Percentiles rank a stretch among this genome's conserved stretches.
Evolutionary conservation across 2,888 invertebrate species (phyloP).

Genomic region (Chrysolina haemoptera): DNA sequence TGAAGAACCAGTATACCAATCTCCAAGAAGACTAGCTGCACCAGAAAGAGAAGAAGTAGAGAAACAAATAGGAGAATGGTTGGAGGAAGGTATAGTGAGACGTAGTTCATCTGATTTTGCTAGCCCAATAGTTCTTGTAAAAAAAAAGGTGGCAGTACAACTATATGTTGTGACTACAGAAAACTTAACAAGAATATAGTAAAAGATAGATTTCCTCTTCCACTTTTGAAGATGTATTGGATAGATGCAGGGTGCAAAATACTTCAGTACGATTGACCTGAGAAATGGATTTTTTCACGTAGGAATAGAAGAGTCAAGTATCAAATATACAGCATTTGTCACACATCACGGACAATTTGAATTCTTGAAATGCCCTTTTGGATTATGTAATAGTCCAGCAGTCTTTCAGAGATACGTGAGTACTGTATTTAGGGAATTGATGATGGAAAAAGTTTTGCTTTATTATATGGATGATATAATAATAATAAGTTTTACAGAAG

Average conservation of each 20-base stretch:
- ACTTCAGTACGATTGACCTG: slow-evolving; percentile 60
- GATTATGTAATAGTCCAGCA: slow-evolving; percentile 54
- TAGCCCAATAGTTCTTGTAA: slow-evolving; percentile 47
- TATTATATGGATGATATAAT: no score
- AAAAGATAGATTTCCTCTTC: slow-evolving; percentile 57
- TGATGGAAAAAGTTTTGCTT: no score
- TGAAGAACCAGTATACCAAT: slow-evolving; percentile 45
- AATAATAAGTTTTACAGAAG: no score
- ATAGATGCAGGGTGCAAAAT: slow-evolving; percentile 44
- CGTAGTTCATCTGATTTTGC: slow-evolving; percentile 50
- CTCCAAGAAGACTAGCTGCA: slow-evolving; percentile 48
- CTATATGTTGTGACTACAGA: slow-evolving; percentile 44
- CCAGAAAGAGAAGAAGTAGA: slow-evolving; percentile 48
- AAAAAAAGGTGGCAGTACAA: slow-evolving; percentile 42
- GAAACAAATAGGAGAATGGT: slow-evolving; percentile 40
- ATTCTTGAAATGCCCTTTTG: slow-evolving; percentile 65
- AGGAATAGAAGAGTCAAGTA: slow-evolving; percentile 50
- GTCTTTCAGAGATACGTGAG: no score
- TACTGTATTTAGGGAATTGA: no score
- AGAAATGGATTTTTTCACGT: slow-evolving; percentile 65
- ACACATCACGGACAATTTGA: slow-evolving; percentile 64
- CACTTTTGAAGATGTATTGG: slow-evolving; percentile 63
- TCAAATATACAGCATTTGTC: slow-evolving; percentile 65
- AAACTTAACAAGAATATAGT: slow-evolving; percentile 45
- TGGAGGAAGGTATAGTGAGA: background rate